Evolutionary conservation across 2,113 vertebrate genomes (phyloP), one percentile per base, ranked within the genome.

Genomic region (Bagarius yarrelli): DNA sequence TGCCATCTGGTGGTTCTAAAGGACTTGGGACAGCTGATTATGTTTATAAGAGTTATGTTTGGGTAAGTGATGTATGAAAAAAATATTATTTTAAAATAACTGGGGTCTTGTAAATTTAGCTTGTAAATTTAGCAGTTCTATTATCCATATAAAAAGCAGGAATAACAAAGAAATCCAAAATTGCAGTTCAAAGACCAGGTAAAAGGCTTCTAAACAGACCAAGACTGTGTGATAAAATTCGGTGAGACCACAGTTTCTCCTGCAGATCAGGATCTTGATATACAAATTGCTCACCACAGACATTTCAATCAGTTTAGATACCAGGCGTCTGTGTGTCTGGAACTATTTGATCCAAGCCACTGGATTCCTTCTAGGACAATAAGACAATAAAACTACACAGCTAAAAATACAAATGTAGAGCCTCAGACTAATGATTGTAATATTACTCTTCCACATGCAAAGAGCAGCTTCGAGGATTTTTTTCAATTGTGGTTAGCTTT

Each of bases 1-100:
- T 61, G 70, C 71, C 79, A 64, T 75, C 71, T 81, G 75, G 70
- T 81, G 71, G 79, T 53, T 59, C 34, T 44, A 44, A 40, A 59
- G 5, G 11, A 25, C 64, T 21, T 16, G 44, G 23, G 13, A 9
- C 36, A 30, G 16, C 32, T 23, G 23, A 40, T 12, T 11, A 44
- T 44, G 21, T 44, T 44, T 14, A 44, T 23, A 66, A 21, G 8
- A 40, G 14, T 67, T 34, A 34, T 47, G 32, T 18, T 64, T 67
- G 4, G 44, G 34, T 44, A 69, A 25, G 21, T 44, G 21, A 23
- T 67, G 19, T 44, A 2, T 8, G 21, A 14, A 6, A n/a, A n/a
- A n/a, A n/a, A n/a, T n/a, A n/a, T n/a, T n/a, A 32, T 32, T 61
- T 27, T 8, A 32, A 63, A 32, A 16, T 16, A 18, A 32, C 57